Conservation (phyloP, 2,888 invertebrate species). For the Cryptus viduatorius region DNA sequence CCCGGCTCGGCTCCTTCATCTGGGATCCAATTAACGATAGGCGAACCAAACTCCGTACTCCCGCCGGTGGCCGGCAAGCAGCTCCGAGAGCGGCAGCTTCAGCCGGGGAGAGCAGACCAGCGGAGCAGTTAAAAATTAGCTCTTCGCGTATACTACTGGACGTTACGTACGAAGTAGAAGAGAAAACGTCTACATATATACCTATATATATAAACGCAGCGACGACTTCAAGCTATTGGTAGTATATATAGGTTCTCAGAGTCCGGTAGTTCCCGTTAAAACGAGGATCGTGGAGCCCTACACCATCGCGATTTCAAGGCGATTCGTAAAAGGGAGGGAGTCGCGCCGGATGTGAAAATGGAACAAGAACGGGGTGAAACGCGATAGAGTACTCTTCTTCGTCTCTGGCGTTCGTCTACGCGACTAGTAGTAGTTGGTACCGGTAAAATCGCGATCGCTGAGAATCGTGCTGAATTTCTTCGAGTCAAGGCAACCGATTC, state of each 20-base stretch:
- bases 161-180: conserved; percentile 31
- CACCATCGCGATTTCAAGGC: conserved; percentile 64
- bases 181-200: conserved; percentile 49
- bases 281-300: conserved; percentile 52
- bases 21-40: conserved; percentile 82
- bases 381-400: conserved; percentile 46
- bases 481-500: conserved; percentile 47
- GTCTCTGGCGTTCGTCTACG: conserved; percentile 36
- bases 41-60: conserved; percentile 77
- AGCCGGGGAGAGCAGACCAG: conserved; percentile 37
- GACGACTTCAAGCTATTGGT: neutral
- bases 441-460: neutral
- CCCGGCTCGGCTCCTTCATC: conserved; percentile 76
- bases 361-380: conserved; percentile 40
- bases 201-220: conserved; percentile 7
- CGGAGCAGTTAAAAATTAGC: conserved; percentile 80
- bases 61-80: conserved; percentile 62
- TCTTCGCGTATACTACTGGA: conserved; percentile 69
- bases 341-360: conserved; percentile 32
- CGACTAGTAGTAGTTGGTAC: conserved; percentile 3
- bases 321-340: conserved; percentile 39
- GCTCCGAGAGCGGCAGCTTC: conserved; percentile 46
- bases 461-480: conserved; percentile 54
- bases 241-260: conserved; percentile 27
- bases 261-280: conserved; percentile 49